Base-by-base conservation (phyloP, 2,113 vertebrate genomes). In the Micromys minutus region DNA sequence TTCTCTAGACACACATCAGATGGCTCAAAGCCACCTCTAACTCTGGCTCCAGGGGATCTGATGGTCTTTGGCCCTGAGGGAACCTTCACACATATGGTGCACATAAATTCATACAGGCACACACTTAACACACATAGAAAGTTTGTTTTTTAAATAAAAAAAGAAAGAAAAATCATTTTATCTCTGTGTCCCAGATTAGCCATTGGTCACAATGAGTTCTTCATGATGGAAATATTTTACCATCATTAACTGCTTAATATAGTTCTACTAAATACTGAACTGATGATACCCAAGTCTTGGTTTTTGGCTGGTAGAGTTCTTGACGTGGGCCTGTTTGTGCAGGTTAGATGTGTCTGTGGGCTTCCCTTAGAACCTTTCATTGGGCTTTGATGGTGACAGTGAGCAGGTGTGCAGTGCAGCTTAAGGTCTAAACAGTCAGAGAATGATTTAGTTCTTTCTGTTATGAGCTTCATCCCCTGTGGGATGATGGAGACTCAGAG, bases 191-290 rank as follows among this genome's bases (percentile, higher is more conserved):
- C 87, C 63, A 75, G 21, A 21, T 87, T 50, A 80, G 69, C 39
- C 22, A 3, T 57, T 76, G 22, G 36, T 34, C 77, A 61, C 31
- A 1, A 24, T 87, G 52, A 67, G 9, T 29, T 24, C 65, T 83
- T 92, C 69, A 71, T 80, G 71, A 59, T 84, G 59, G 39, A 93
- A 50, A 69, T 26, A n/a, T 90, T 79, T 81, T 72, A 65, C 92
- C 80, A 80, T 87, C 29, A 17, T 86, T 87, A 71, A 76, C 34
- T 52, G 79, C 50, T 34, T 63, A 42, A 31, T 52, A 42, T n/a
- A 72, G 7, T 90, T 76, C 47, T 45, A 39, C 55, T 42, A 11
- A 45, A 3, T 77, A 50, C 17, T 79, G 76, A 39, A 65, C 34
- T 15, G 24, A 17, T 69, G 59, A 55, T 69, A 81, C n/a, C 26